Conservation (phyloP, 1,140 invertebrate species). For the Drosophila ambigua region DNA sequence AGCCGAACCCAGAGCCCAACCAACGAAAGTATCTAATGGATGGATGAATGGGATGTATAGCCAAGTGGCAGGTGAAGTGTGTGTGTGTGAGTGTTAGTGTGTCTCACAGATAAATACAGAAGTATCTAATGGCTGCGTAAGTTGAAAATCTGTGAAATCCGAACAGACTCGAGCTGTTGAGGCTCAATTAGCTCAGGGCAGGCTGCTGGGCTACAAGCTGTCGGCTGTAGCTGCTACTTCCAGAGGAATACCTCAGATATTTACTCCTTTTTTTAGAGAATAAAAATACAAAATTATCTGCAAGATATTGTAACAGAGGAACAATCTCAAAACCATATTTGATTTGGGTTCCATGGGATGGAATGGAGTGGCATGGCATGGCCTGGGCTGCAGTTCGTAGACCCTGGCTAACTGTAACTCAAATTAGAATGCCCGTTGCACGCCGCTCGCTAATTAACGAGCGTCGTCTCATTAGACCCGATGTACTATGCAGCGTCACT, state of each 20-base stretch:
- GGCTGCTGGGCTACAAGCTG: too few species aligned
- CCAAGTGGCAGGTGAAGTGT: constrained; percentile 28
- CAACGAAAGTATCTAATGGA: constrained; percentile 64
- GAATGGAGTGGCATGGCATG: too few species aligned
- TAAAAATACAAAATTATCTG: too few species aligned
- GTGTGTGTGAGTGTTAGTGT: constrained; percentile 9
- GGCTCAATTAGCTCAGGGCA: neutral
- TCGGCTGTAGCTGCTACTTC: too few species aligned
- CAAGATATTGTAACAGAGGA: too few species aligned
- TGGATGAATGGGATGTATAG: constrained; percentile 33
- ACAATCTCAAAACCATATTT: too few species aligned
- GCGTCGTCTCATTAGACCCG: constrained; percentile 57
- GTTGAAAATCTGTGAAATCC: too few species aligned
- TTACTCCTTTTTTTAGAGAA: too few species aligned
- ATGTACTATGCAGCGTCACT: constrained; percentile 52
- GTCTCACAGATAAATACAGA: neutral
- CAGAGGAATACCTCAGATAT: too few species aligned
- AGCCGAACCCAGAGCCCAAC: constrained; percentile 5
- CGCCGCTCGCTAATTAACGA: constrained; percentile 60
- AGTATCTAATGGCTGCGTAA: neutral
- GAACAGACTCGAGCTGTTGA: neutral
- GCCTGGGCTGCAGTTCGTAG: constrained; percentile 1
- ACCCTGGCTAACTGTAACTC: constrained; percentile 53
- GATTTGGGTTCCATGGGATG: too few species aligned
- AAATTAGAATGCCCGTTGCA: constrained; percentile 24